Evolutionary conservation across 2,113 vertebrate genomes (phyloP).

Genomic region (Myrmophylax atrothorax): DNA sequence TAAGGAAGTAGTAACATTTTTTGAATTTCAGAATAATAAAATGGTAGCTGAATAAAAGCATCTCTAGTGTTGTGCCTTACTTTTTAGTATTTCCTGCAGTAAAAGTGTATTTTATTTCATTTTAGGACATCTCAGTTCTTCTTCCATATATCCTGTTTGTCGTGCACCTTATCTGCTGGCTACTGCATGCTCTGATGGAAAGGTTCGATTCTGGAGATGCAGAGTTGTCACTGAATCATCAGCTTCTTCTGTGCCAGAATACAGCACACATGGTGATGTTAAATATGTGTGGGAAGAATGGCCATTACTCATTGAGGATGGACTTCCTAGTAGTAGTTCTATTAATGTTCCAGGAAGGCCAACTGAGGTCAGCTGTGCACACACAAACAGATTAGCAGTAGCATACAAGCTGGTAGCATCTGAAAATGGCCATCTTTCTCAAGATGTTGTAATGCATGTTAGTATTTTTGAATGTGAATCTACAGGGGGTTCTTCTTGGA

Average conservation of each 20-base stretch:
- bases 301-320: conserved; percentile 91
- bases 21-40: background rate
- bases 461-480: conserved; percentile 96
- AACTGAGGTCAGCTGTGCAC: conserved; percentile 91
- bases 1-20: background rate
- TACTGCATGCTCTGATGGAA: conserved; percentile 94
- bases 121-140: conserved; percentile 92
- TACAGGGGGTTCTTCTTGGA: conserved; percentile 94
- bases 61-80: background rate
- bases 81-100: background rate
- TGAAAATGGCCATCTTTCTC: conserved; percentile 51
- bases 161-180: conserved; percentile 93
- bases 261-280: background rate
- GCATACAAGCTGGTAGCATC: conserved; percentile 81
- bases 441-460: conserved; percentile 83
- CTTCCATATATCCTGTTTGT: conserved; percentile 91
- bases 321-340: conserved; percentile 81
- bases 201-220: conserved; percentile 94
- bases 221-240: conserved; percentile 59
- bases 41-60: background rate
- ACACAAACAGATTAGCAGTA: conserved; percentile 91
- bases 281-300: conserved; percentile 94
- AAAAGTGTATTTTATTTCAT: conserved; percentile 1
- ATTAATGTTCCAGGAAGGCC: conserved; percentile 85
- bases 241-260: conserved; percentile 23